These are phyloP conservation scores for Cylloceria caligata DNA, from an alignment of 2,888 invertebrate genomes.

Conservation along the genomic window DNA sequence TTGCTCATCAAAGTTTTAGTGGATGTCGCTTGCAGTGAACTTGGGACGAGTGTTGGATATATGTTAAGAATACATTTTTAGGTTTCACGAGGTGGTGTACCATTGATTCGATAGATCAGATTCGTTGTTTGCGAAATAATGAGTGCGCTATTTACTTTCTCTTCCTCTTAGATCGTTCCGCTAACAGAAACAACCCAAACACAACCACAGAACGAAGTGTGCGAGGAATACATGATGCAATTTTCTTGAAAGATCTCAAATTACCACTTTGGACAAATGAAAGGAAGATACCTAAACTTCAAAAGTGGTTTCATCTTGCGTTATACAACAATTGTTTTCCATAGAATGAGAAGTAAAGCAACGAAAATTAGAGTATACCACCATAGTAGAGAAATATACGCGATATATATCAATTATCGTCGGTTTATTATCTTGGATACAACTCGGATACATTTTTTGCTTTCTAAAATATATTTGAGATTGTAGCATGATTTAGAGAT, in stretches of 20 bases:
- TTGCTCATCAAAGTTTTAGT: slow-evolving; percentile 49
- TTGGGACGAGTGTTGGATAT: not conserved
- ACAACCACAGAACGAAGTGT: not conserved
- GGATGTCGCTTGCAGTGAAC: slow-evolving; percentile 8
- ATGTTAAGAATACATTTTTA: not conserved
- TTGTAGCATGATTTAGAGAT: too few species aligned
- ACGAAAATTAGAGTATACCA: too few species aligned
- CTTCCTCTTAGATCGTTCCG: too few species aligned
- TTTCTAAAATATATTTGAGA: too few species aligned
- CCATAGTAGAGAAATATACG: too few species aligned
- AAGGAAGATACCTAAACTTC: slow-evolving; percentile 8
- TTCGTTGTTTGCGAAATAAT: slow-evolving; percentile 10
- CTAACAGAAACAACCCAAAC: not conserved
- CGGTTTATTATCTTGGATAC: too few species aligned
- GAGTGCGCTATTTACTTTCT: not conserved
- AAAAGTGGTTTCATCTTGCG: not conserved
- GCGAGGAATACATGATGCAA: slow-evolving; percentile 43
- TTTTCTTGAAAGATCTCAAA: slow-evolving; percentile 42
- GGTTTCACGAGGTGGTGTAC: not conserved
- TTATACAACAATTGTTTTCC: slow-evolving; percentile 31
- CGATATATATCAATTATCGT: too few species aligned
- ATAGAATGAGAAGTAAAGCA: not conserved
- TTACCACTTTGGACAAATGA: slow-evolving; percentile 11
- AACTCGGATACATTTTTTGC: too few species aligned
- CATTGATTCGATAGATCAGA: slow-evolving; percentile 5